Percentiles rank a stretch among this genome's conserved stretches.
phyloP scores from a whole-genome alignment of 2,888 invertebrate species.

The Prenolepis imparis region DNA sequence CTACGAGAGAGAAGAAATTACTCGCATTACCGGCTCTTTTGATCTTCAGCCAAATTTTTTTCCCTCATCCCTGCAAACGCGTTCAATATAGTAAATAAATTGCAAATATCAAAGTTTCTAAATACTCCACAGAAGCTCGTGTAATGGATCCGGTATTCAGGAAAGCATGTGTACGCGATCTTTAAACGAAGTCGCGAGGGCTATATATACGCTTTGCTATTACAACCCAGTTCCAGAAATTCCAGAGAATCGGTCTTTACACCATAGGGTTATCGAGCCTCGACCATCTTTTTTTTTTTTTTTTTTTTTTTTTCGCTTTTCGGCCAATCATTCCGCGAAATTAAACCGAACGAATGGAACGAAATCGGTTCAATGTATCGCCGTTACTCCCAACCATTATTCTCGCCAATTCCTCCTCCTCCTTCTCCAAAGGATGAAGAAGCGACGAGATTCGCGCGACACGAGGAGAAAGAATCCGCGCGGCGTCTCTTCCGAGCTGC shows the following conservation, averaged over 20 bases:
- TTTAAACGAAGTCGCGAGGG: background rate
- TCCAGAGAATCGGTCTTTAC: background rate
- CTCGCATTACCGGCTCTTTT: background rate
- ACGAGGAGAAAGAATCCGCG: conserved; percentile 47
- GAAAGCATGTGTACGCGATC: no score
- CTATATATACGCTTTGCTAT: background rate
- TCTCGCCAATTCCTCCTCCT: background rate
- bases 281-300: conserved; percentile 1
- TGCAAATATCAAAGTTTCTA: background rate
- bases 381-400: conserved; percentile 49
- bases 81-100: background rate
- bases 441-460: conserved; percentile 57
- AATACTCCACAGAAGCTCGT: background rate
- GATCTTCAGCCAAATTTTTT: background rate
- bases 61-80: background rate
- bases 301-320: background rate
- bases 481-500: conserved; percentile 56
- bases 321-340: conserved; percentile 61
- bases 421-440: conserved; percentile 19
- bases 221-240: conserved; percentile 12
- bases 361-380: conserved; percentile 54
- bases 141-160: no score
- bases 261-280: conserved; percentile 8
- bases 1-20: conserved; percentile 7
- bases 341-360: conserved; percentile 60